These are phyloP conservation scores for Triplophysa tibetana DNA, from an alignment of 2,113 vertebrate species.

Conservation along the genomic window DNA sequence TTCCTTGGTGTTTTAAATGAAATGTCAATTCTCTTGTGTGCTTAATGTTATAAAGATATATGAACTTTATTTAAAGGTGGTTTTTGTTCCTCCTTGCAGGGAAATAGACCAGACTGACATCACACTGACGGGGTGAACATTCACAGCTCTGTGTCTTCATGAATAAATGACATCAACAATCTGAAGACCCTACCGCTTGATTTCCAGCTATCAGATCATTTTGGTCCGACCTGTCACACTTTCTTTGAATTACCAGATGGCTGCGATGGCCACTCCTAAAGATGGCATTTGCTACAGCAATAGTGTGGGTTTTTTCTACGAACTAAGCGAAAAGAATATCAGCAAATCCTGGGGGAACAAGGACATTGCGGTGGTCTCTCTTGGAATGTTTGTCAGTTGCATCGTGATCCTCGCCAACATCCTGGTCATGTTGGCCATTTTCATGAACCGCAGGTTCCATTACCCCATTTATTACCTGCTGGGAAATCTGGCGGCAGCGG, in stretches of 20 bases:
- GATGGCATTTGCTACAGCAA: slow-evolving; percentile 57
- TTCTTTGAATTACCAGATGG: slow-evolving; percentile 47
- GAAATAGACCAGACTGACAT: background rate
- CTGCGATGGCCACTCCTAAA: background rate
- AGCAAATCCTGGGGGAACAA: slow-evolving; percentile 51
- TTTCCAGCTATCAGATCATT: background rate
- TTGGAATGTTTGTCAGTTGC: slow-evolving; percentile 87
- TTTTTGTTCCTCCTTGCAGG: background rate
- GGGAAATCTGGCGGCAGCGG: slow-evolving; percentile 90
- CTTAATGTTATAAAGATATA: too few species aligned
- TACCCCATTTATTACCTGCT: slow-evolving; percentile 95
- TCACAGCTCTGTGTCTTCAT: background rate
- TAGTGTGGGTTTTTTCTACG: slow-evolving; percentile 66
- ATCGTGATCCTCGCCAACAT: slow-evolving; percentile 92
- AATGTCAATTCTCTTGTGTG: too few species aligned
- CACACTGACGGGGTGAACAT: background rate
- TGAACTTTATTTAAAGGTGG: background rate
- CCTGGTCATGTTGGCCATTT: slow-evolving; percentile 87
- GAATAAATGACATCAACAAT: background rate
- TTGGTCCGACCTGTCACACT: background rate
- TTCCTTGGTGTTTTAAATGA: too few species aligned
- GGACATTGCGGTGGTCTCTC: slow-evolving; percentile 79
- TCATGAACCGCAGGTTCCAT: slow-evolving; percentile 90
- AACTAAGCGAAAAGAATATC: slow-evolving; percentile 64
- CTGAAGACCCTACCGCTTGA: slow-evolving; percentile 4